Evolutionary conservation across 2,113 vertebrate species (phyloP).

Genomic region (Pangasianodon hypophthalmus): DNA sequence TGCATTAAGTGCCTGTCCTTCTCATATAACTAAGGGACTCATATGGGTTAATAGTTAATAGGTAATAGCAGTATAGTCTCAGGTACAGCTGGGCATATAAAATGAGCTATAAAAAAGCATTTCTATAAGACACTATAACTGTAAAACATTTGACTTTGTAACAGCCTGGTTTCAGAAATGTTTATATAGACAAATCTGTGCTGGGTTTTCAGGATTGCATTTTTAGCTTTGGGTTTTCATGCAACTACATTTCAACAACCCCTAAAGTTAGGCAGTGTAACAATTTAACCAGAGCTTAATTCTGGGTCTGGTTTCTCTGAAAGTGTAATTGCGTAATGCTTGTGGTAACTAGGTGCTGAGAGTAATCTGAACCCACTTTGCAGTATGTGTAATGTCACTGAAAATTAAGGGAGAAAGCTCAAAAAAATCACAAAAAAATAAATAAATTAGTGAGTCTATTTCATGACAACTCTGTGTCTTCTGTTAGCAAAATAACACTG

Average conservation of each 20-base stretch:
- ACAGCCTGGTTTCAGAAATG: neutral
- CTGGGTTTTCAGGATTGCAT: neutral
- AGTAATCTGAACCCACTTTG: neutral
- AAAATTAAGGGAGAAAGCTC: neutral
- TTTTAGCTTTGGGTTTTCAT: neutral
- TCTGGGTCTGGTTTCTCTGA: neutral
- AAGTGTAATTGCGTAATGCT: neutral
- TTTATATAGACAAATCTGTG: neutral
- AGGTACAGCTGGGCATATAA: conserved; percentile 4
- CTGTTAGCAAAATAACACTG: neutral
- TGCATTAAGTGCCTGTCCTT: neutral
- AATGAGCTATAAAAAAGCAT: neutral
- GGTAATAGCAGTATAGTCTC: conserved; percentile 8
- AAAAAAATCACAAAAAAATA: neutral
- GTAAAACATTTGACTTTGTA: conserved; percentile 15
- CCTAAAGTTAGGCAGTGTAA: neutral
- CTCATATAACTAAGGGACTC: conserved; percentile 19
- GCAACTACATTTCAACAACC: neutral
- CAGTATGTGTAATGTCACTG: neutral
- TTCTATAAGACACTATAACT: conserved; percentile 2
- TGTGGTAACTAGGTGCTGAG: neutral
- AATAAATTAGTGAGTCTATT: neutral
- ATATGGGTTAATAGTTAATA: conserved; percentile 32
- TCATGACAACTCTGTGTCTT: neutral
- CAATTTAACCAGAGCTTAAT: neutral